Percentiles rank a stretch among this genome's conserved stretches.
These are phyloP conservation scores for Drosophila anomelani DNA, from an alignment of 2,888 invertebrate genomes.

Conservation along the genomic window DNA sequence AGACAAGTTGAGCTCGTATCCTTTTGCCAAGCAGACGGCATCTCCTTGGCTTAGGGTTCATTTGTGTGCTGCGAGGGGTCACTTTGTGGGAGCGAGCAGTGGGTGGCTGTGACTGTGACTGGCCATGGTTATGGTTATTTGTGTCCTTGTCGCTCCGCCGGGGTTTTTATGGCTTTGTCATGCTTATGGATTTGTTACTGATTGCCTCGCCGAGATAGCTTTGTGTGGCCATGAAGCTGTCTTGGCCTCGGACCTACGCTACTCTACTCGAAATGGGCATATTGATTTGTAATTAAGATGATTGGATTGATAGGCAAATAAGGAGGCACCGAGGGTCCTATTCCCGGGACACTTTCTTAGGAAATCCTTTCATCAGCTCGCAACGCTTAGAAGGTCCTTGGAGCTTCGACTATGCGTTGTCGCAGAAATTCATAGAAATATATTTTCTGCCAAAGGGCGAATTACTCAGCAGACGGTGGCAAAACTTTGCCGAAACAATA, in stretches of 20 bases:
- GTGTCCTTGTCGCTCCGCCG: conserved; percentile 21
- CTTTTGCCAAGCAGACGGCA: conserved; percentile 59
- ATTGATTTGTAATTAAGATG: conserved; percentile 70
- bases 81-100: conserved; percentile 13
- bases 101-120: conserved; percentile 1
- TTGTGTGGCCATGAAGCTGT: conserved; percentile 35
- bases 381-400: background rate
- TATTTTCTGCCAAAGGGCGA: conserved; percentile 10
- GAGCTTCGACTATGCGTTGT: conserved; percentile 4
- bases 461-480: conserved; percentile 20
- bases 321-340: background rate
- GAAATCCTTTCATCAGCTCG: conserved; percentile 12
- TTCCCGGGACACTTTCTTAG: conserved; percentile 6
- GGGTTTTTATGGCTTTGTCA: conserved; percentile 71
- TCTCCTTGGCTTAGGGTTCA: conserved; percentile 54
- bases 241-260: conserved; percentile 38
- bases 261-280: conserved; percentile 63
- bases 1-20: conserved; percentile 42
- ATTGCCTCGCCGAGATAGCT: conserved; percentile 68
- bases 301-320: conserved; percentile 42
- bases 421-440: conserved; percentile 4
- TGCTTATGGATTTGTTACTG: conserved; percentile 76
- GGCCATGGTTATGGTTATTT: conserved; percentile 29
- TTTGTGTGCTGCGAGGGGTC: conserved; percentile 55
- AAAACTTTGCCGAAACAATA: conserved; percentile 41